A percentile compares a stretch with the other conserved stretches of the same genome.
These are phyloP conservation scores for Tuberolachnus salignus DNA, from an alignment of 2,888 invertebrate genomes.

Conservation along the genomic window DNA sequence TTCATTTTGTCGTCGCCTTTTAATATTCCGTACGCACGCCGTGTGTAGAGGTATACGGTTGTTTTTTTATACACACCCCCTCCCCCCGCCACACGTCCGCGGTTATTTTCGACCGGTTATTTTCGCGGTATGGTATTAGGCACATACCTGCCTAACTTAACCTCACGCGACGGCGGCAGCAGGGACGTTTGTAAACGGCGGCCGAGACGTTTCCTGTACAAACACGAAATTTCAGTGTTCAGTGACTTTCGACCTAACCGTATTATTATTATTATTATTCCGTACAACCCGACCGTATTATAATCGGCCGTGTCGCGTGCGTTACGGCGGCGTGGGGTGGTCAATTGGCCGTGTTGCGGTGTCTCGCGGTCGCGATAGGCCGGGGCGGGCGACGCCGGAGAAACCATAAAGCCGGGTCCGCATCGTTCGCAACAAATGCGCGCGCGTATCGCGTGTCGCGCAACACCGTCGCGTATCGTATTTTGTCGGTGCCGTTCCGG, in stretches of 20 bases:
- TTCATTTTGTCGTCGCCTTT: neutral
- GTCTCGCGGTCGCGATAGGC: neutral
- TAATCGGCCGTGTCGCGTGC: neutral
- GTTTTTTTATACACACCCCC: no score
- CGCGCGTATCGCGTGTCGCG: no score
- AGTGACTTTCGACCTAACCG: neutral
- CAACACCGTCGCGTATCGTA: no score
- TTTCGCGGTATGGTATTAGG: neutral
- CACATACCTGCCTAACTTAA: no score
- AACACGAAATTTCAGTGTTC: neutral
- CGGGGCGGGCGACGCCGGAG: neutral
- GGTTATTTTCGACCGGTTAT: neutral
- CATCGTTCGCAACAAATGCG: neutral
- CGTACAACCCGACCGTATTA: no score
- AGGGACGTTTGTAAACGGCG: neutral
- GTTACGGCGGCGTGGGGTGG: neutral
- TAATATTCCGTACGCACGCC: neutral
- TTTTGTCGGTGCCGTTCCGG: no score
- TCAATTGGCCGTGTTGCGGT: conserved; percentile 30
- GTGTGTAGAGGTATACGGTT: neutral
- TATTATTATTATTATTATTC: neutral
- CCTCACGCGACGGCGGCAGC: neutral
- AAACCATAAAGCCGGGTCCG: no score
- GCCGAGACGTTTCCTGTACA: neutral
- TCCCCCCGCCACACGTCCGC: no score